A percentile compares a stretch with the other conserved stretches of the same genome.
These are phyloP conservation scores for Lithophane ornitopus DNA, from an alignment of 2,888 invertebrate genomes.

Conservation along the genomic window DNA sequence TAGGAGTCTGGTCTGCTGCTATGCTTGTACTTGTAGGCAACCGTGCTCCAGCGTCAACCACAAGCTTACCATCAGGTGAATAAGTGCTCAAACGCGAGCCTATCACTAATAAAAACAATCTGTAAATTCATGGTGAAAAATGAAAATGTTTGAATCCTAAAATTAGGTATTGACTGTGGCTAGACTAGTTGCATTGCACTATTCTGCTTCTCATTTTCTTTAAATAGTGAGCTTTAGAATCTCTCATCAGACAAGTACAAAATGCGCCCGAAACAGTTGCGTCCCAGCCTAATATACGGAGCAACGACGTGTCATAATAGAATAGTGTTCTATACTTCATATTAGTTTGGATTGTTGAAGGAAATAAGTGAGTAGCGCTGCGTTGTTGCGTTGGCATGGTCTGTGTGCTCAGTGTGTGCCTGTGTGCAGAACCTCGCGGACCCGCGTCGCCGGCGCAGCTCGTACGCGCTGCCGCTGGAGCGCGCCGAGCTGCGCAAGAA, in stretches of 20 bases:
- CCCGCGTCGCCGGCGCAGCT: conserved; percentile 90
- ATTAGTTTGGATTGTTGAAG: background rate
- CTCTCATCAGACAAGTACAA: background rate
- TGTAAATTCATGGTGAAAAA: background rate
- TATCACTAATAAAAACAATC: background rate
- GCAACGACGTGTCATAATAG: too few species aligned
- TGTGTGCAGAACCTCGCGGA: conserved; percentile 91
- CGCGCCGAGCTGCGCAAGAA: conserved; percentile 80
- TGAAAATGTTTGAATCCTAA: too few species aligned
- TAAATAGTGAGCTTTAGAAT: background rate
- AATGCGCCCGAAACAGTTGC: background rate
- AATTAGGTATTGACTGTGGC: background rate
- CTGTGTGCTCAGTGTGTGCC: conserved; percentile 1
- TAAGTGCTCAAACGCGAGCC: background rate
- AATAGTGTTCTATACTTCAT: background rate
- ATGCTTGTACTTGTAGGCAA: too few species aligned
- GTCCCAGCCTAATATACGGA: too few species aligned
- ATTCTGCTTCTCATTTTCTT: background rate
- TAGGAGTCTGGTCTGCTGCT: too few species aligned
- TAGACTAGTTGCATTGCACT: conserved; percentile 9
- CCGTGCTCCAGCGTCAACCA: background rate
- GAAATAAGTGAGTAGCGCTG: conserved; percentile 5
- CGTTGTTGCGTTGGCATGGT: background rate
- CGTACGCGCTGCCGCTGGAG: conserved; percentile 79
- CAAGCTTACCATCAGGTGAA: background rate